Evolutionary conservation across 2,113 vertebrate genomes (phyloP).

Genomic region (Alligator sinensis): DNA sequence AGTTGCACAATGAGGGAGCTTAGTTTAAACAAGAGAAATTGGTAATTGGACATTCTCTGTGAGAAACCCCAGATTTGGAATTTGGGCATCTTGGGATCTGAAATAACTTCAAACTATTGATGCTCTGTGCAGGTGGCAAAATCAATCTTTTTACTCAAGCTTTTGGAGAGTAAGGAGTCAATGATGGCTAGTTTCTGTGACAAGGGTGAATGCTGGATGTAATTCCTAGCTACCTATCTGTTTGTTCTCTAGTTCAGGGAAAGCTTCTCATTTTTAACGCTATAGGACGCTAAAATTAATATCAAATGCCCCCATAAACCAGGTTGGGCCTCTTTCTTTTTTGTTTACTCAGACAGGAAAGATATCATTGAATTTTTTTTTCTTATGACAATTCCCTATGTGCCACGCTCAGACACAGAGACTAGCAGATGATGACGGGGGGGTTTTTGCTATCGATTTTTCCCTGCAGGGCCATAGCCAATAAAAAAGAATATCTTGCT

Average conservation of each 20-base stretch:
- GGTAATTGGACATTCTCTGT: too few species aligned
- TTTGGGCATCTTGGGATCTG: too few species aligned
- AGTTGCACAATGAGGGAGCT: too few species aligned
- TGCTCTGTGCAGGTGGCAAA: too few species aligned
- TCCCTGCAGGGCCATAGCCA: not conserved
- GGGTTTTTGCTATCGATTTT: not conserved
- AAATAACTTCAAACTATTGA: too few species aligned
- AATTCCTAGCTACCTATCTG: accelerated
- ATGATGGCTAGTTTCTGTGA: too few species aligned
- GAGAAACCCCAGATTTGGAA: too few species aligned
- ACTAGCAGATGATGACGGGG: not conserved
- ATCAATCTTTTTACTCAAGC: not conserved
- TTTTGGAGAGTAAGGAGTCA: accelerated
- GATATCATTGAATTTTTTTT: not conserved
- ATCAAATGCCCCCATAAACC: not conserved
- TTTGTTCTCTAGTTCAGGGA: not conserved
- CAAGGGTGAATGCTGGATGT: accelerated
- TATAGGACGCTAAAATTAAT: not conserved
- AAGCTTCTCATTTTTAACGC: accelerated
- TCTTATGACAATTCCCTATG: not conserved
- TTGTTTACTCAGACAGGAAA: not conserved
- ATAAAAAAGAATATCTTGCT: not conserved
- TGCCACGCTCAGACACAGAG: not conserved
- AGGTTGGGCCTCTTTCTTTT: not conserved
- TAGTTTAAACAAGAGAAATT: too few species aligned